Evolutionary conservation across 2,113 vertebrate species (phyloP).

Genomic region (Forbesichthys agassizii): DNA sequence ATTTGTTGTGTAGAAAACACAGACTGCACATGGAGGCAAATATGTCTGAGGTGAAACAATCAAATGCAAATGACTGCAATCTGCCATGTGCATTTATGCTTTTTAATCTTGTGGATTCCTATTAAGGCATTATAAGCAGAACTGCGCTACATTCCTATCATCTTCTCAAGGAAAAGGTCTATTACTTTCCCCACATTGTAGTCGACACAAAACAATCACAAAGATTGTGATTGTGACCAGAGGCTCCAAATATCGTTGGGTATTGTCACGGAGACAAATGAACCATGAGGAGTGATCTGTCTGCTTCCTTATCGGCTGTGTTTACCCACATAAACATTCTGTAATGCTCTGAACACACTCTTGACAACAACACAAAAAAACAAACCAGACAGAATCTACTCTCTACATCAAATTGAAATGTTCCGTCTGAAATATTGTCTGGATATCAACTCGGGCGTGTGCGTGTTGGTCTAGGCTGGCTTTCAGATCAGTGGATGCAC

Average conservation of each 20-base stretch:
- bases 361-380: not conserved
- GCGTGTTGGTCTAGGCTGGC: constrained; percentile 27
- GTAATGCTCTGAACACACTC: constrained; percentile 41
- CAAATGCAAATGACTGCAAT: constrained; percentile 59
- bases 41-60: constrained; percentile 59
- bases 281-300: constrained; percentile 57
- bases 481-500: constrained; percentile 62
- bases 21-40: constrained; percentile 42
- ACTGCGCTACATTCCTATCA: constrained; percentile 37
- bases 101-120: too few species aligned
- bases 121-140: constrained; percentile 9
- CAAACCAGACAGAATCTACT: constrained; percentile 59
- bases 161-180: constrained; percentile 45
- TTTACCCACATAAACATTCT: constrained; percentile 57
- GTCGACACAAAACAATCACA: constrained; percentile 49
- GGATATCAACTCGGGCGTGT: constrained; percentile 51
- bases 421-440: constrained; percentile 68
- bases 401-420: constrained; percentile 73
- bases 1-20: constrained; percentile 56
- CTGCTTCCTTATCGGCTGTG: constrained; percentile 60
- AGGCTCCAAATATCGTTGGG: constrained; percentile 57
- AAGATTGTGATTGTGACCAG: constrained; percentile 47
- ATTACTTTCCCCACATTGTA: constrained; percentile 35
- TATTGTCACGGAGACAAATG: constrained; percentile 67
- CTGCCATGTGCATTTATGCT: constrained; percentile 22